Evolutionary conservation across 2,888 invertebrate genomes (phyloP).

Genomic region (Nomada hirtipes): DNA sequence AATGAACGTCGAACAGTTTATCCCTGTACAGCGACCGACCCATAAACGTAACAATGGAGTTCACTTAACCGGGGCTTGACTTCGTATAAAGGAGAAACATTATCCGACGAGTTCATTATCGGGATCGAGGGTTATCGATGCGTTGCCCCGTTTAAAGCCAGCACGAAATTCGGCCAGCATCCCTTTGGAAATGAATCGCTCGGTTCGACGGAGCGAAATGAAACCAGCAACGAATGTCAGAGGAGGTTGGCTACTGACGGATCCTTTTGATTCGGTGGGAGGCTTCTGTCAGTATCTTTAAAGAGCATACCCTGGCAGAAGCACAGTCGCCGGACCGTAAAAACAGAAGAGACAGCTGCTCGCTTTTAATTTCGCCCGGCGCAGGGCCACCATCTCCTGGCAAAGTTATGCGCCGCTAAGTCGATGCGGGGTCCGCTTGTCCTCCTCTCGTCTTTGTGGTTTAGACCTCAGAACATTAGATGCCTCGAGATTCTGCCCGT

Average conservation of each 20-base stretch:
- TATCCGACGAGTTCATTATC: background rate
- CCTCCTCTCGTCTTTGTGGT: slow-evolving; percentile 20
- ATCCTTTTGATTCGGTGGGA: slow-evolving; percentile 61
- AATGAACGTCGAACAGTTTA: no score
- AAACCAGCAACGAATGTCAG: slow-evolving; percentile 46
- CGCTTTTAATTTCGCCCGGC: slow-evolving; percentile 59
- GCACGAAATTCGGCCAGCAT: slow-evolving; percentile 1
- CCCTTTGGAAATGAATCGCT: slow-evolving; percentile 37
- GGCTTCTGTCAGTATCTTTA: slow-evolving; percentile 46
- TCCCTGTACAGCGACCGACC: no score
- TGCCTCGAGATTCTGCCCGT: background rate
- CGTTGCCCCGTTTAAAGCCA: slow-evolving; percentile 4
- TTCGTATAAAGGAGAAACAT: background rate
- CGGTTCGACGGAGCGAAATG: slow-evolving; percentile 41
- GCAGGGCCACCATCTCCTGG: slow-evolving; percentile 12
- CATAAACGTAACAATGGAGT: no score
- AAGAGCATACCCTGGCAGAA: slow-evolving; percentile 32
- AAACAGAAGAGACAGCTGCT: slow-evolving; percentile 44
- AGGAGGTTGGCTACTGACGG: slow-evolving; percentile 45
- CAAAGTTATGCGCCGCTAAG: slow-evolving; percentile 21
- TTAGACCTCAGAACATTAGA: slow-evolving; percentile 29
- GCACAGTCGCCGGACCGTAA: slow-evolving; percentile 36
- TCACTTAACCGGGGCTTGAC: background rate
- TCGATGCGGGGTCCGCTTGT: no score
- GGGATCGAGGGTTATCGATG: background rate